Percentiles rank a stretch among this genome's conserved stretches.
phyloP scores from a whole-genome alignment of 1,140 invertebrate genomes.

The Leptinotarsa defecta region DNA sequence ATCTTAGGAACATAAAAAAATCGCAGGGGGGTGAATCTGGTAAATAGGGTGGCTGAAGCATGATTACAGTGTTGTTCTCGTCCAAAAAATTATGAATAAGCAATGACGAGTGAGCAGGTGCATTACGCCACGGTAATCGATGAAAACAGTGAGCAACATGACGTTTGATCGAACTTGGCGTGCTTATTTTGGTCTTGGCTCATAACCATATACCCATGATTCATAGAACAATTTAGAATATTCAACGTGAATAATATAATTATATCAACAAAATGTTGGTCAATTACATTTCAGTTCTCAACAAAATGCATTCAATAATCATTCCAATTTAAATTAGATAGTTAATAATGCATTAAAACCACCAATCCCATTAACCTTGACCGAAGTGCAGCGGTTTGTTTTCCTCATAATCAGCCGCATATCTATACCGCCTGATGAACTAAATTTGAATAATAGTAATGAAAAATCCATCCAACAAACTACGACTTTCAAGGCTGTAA shows the following conservation, averaged over 20 bases:
- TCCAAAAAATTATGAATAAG: no score
- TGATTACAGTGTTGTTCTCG: no score
- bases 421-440: neutral
- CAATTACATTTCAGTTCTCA: neutral
- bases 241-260: neutral
- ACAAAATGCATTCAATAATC: neutral
- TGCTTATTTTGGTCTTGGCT: no score
- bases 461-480: neutral
- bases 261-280: neutral
- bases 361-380: neutral
- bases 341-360: neutral
- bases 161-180: no score
- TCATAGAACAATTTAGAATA: neutral
- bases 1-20: no score
- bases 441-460: neutral
- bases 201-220: no score
- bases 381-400: conserved; percentile 4
- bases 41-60: no score
- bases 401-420: neutral
- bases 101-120: no score
- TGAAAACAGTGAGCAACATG: no score
- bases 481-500: neutral
- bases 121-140: no score
- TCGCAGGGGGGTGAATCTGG: no score
- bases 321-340: neutral